Conservation (phyloP, 2,797 vertebrate genomes). For the Cirrhinus mrigala region DNA sequence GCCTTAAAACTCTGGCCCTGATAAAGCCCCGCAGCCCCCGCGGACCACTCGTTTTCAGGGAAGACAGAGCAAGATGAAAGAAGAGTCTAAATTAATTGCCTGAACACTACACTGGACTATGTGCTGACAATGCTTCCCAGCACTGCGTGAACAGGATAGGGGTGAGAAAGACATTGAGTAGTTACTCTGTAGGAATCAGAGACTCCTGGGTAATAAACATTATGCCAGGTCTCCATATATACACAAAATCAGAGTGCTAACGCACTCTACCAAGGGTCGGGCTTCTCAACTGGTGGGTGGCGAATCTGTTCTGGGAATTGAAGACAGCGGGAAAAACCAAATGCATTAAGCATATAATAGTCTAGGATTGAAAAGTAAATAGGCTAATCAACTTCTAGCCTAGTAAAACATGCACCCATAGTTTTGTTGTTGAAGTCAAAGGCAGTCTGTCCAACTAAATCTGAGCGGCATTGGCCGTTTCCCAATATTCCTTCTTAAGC, state of each 20-base stretch:
- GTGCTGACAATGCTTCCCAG: conserved; percentile 62
- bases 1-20: conserved; percentile 18
- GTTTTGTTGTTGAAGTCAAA: background rate
- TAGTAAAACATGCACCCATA: background rate
- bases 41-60: conserved; percentile 50
- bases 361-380: background rate
- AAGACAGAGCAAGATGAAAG: conserved; percentile 51
- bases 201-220: conserved; percentile 47
- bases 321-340: background rate
- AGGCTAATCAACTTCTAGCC: background rate
- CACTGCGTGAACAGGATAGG: conserved; percentile 59
- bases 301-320: background rate
- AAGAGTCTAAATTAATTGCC: conserved; percentile 59
- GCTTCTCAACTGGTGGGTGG: conserved; percentile 21
- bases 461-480: no score
- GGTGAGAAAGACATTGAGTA: conserved; percentile 59
- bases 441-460: background rate
- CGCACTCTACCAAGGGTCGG: background rate
- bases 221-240: conserved; percentile 39
- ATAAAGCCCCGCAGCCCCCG: conserved; percentile 6
- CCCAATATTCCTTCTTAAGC: no score
- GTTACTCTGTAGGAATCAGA: conserved; percentile 46
- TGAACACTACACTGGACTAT: conserved; percentile 52
- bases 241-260: conserved; percentile 48
- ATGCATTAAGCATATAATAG: background rate